Percentiles rank a stretch among this genome's conserved stretches.
These are phyloP conservation scores for Clivina fossor DNA, from an alignment of 2,888 invertebrate species.

Conservation along the genomic window DNA sequence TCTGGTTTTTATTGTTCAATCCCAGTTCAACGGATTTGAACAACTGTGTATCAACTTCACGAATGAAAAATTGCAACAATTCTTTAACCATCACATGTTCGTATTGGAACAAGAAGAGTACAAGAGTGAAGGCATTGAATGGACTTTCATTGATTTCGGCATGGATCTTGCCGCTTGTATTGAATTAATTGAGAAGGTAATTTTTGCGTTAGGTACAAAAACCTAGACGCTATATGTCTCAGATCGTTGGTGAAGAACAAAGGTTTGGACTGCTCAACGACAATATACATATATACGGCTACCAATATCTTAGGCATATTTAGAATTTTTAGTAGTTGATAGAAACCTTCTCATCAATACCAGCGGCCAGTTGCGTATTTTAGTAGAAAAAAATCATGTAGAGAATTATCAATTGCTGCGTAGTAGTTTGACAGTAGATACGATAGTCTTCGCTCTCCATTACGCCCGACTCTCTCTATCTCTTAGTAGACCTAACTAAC, in stretches of 20 bases:
- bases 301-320: too few species aligned
- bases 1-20: slow-evolving; percentile 44
- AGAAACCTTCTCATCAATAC: too few species aligned
- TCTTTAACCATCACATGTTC: slow-evolving; percentile 99
- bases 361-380: too few species aligned
- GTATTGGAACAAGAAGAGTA: slow-evolving; percentile 97
- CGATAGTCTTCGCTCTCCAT: neutral
- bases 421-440: too few species aligned
- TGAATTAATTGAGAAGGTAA: slow-evolving; percentile 93
- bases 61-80: slow-evolving; percentile 96
- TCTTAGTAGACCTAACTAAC: too few species aligned
- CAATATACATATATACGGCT: too few species aligned
- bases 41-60: slow-evolving; percentile 99
- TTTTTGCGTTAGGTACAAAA: slow-evolving; percentile 45
- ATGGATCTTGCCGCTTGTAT: slow-evolving; percentile 96
- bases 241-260: too few species aligned
- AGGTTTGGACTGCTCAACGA: too few species aligned
- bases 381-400: too few species aligned
- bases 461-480: neutral
- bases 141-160: slow-evolving; percentile 97
- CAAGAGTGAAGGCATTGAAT: slow-evolving; percentile 90
- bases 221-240: too few species aligned
- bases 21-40: slow-evolving; percentile 92
- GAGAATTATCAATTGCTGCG: too few species aligned
- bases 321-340: too few species aligned